Percentiles rank a stretch among this genome's conserved stretches.
phyloP scores from a whole-genome alignment of 2,797 vertebrate species.

The Trachops cirrhosus region DNA sequence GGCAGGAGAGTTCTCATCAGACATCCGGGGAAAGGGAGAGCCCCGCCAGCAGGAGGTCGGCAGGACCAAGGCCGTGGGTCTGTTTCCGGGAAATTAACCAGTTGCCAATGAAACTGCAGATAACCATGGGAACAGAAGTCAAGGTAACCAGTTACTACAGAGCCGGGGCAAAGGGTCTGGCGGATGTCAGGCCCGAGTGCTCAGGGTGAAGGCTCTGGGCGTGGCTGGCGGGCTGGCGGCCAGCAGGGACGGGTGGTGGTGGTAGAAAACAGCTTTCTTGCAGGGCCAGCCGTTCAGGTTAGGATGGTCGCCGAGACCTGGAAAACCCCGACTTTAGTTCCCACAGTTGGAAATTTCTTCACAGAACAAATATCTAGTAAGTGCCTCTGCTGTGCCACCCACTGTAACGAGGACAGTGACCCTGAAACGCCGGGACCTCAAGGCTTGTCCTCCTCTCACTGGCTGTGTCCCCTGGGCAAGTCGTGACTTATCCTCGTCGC shows the following conservation, averaged over 20 bases:
- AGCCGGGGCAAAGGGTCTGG: background rate
- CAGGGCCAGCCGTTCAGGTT: background rate
- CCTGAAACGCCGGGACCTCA: no score
- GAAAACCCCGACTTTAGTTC: background rate
- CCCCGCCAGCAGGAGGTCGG: background rate
- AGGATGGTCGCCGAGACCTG: background rate
- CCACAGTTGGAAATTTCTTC: background rate
- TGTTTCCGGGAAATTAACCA: background rate
- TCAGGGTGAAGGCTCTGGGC: background rate
- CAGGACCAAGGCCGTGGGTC: background rate
- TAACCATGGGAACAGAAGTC: slow-evolving; percentile 54
- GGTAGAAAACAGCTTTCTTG: background rate
- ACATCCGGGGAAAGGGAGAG: background rate
- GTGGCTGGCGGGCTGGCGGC: background rate
- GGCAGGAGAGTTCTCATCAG: background rate
- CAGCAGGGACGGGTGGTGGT: background rate
- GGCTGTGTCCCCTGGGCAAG: background rate
- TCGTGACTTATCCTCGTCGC: accelerated
- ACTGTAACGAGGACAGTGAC: background rate
- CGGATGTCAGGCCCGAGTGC: background rate
- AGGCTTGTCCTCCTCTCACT: background rate
- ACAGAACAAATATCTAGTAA: background rate
- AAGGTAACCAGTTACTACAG: background rate
- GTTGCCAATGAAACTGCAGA: slow-evolving; percentile 34
- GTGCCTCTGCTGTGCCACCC: background rate